These are phyloP conservation scores for Latrodectus hesperus DNA, from an alignment of 2,888 invertebrate genomes.

Conservation along the genomic window DNA sequence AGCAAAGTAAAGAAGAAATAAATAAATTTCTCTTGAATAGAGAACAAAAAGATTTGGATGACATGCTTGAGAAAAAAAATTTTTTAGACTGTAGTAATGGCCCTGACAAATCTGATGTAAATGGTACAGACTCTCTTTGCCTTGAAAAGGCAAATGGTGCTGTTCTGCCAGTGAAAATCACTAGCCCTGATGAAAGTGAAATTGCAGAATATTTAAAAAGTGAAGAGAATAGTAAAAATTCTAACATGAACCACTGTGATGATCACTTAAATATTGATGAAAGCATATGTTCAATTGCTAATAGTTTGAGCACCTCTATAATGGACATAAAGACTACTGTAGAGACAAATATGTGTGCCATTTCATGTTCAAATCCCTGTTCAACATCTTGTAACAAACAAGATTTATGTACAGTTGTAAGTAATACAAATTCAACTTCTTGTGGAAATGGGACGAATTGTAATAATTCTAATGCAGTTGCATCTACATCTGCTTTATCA, in stretches of 20 bases:
- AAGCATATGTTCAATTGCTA: constrained; percentile 49
- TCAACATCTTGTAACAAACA: constrained; percentile 44
- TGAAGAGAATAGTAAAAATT: constrained; percentile 46
- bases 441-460: constrained; percentile 50
- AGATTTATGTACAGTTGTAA: constrained; percentile 33
- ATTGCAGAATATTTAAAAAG: constrained; percentile 58
- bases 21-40: constrained; percentile 51
- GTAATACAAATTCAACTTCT: constrained; percentile 16
- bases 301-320: constrained; percentile 45
- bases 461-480: constrained; percentile 33
- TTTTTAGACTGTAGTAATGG: constrained; percentile 61
- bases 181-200: constrained; percentile 43
- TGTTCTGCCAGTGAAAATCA: constrained; percentile 17
- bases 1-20: constrained; percentile 45
- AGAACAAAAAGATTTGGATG: constrained; percentile 63
- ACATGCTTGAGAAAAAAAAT: constrained; percentile 69
- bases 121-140: constrained; percentile 57
- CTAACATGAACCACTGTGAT: constrained; percentile 66
- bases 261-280: constrained; percentile 64
- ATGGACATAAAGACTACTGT: constrained; percentile 63
- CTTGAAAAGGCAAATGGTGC: constrained; percentile 62
- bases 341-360: constrained; percentile 53
- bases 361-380: constrained; percentile 56
- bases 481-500: constrained; percentile 27
- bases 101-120: constrained; percentile 47